Evolutionary conservation across 1,140 invertebrate species (phyloP).

Genomic region (Cyrtorhinus lividipennis): DNA sequence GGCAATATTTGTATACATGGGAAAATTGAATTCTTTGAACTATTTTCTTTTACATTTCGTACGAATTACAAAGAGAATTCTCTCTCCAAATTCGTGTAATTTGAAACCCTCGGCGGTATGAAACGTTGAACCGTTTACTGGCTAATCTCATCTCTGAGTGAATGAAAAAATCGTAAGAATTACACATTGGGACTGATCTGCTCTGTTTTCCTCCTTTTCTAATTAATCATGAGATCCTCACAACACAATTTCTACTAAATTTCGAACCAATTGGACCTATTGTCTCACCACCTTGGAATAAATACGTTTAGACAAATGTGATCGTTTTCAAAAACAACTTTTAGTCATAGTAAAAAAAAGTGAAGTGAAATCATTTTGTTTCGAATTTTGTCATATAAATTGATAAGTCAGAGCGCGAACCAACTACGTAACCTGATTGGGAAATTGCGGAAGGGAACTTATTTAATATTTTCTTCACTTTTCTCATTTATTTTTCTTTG

Average conservation of each 20-base stretch:
- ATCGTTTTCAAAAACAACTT: background rate
- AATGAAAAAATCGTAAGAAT: background rate
- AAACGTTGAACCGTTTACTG: background rate
- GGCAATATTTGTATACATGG: background rate
- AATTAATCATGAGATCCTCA: background rate
- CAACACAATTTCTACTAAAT: background rate
- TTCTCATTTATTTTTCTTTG: background rate
- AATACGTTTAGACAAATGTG: constrained; percentile 18
- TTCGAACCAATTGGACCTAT: background rate
- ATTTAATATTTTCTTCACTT: background rate
- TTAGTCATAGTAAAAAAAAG: constrained; percentile 17
- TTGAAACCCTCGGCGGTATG: background rate
- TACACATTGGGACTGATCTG: background rate
- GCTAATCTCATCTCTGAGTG: background rate
- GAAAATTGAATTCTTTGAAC: too few relatives aligned
- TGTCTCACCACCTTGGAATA: background rate
- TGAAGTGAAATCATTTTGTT: background rate
- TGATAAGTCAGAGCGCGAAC: constrained; percentile 16
- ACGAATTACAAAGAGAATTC: too few relatives aligned
- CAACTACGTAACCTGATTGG: constrained; percentile 4
- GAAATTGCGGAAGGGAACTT: background rate
- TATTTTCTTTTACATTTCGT: too few relatives aligned
- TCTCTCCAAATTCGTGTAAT: background rate
- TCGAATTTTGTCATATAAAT: background rate
- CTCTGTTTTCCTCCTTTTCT: background rate